Percentiles rank a stretch among this genome's conserved stretches.
Evolutionary conservation across 2,797 vertebrate species (phyloP).

Genomic region (Borostomias antarcticus): DNA sequence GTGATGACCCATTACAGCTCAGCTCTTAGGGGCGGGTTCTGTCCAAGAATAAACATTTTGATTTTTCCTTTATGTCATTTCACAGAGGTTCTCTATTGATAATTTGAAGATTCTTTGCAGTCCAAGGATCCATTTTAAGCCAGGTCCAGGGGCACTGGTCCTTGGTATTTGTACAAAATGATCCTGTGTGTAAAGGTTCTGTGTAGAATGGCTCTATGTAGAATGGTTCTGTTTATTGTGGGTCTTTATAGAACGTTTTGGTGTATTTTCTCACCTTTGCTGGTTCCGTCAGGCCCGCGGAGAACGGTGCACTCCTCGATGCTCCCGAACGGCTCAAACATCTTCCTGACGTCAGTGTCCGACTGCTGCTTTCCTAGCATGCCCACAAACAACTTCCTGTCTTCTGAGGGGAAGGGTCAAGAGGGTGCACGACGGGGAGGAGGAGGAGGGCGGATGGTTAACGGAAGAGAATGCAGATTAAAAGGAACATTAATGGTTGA

Average conservation of each 20-base stretch:
- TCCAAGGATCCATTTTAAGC: too few relatives aligned
- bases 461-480: conserved; percentile 19
- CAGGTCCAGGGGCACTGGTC: not conserved
- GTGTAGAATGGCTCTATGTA: not conserved
- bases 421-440: conserved; percentile 41
- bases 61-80: too few relatives aligned
- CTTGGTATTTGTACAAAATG: too few relatives aligned
- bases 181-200: too few relatives aligned
- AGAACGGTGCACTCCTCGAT: conserved; percentile 98
- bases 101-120: too few relatives aligned
- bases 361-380: conserved; percentile 98
- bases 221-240: too few relatives aligned
- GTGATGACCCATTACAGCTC: too few relatives aligned
- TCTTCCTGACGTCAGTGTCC: conserved; percentile 89
- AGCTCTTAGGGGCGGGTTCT: too few relatives aligned
- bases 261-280: conserved; percentile 91
- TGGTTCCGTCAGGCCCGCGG: conserved; percentile 90
- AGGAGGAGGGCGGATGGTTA: conserved; percentile 33
- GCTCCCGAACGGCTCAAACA: conserved; percentile 94
- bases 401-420: conserved; percentile 81
- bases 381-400: conserved; percentile 98
- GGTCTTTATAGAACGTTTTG: too few relatives aligned
- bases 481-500: not conserved
- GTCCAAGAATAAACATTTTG: too few relatives aligned
- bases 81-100: too few relatives aligned